phyloP scores from a whole-genome alignment of 2,888 invertebrate genomes.

The Heliconius ethilla region DNA sequence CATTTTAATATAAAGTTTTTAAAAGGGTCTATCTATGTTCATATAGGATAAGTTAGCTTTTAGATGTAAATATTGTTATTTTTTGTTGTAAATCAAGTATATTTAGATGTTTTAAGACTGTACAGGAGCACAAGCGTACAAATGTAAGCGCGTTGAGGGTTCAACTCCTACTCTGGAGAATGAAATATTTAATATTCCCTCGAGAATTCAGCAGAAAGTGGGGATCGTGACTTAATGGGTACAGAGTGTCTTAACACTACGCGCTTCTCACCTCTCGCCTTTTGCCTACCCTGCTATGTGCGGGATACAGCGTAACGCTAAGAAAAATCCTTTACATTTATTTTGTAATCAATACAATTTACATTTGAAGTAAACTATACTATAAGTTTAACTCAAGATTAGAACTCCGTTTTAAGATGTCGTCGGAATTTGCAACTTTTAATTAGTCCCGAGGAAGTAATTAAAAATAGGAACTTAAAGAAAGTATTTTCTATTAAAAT shows the following conservation, averaged over 20 bases:
- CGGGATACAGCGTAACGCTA: not conserved
- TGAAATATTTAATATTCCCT: not conserved
- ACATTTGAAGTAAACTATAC: not conserved
- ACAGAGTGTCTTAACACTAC: not conserved
- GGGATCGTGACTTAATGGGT: not conserved
- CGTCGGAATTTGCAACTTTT: conserved; percentile 11
- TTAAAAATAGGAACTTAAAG: not conserved
- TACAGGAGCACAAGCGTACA: not conserved
- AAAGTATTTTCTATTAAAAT: not conserved
- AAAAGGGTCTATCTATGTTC: not conserved
- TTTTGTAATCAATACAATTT: not conserved
- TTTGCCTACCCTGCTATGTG: not conserved
- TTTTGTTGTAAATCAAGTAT: not conserved
- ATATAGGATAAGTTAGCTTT: not conserved
- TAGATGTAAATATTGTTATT: not conserved
- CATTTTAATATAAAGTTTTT: conserved; percentile 1
- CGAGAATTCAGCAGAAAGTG: not conserved
- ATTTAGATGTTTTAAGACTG: not conserved
- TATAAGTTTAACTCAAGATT: conserved; percentile 2
- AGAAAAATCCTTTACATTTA: not conserved
- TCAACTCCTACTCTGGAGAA: not conserved
- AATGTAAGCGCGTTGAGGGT: not conserved
- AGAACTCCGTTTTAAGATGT: not conserved
- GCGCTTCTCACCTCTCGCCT: not conserved
- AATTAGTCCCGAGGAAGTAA: conserved; percentile 7